Evolutionary conservation across 2,797 vertebrate genomes (phyloP), one percentile per base, ranked within the genome.

Genomic region (Eleutherodactylus coqui): DNA sequence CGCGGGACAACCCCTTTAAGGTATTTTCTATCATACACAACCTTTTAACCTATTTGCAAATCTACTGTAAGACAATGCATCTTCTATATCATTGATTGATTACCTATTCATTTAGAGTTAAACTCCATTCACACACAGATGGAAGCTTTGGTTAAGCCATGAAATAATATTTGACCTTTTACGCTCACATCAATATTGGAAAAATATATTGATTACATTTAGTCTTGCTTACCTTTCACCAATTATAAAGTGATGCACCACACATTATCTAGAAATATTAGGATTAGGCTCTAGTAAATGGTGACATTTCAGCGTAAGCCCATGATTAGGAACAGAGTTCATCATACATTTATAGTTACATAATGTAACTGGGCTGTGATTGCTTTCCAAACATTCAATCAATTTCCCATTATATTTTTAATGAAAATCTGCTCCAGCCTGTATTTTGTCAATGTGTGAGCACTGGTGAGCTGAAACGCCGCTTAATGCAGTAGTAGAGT

Each of bases 321-420:
- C 16, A 79, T 55, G 49, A 77, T 60, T 79, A 41, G 62, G 2
- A 45, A 6, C 38, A 79, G 36, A 79, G 34, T 79, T 14, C 21
- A 79, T 58, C 62, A 43, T 62, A 62, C 51, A 79, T 80, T 67
- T 34, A 80, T 24, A 67, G 41, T 43, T 80, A 67, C n/a, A 67
- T 80, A 21, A 64, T 80, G 45, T 64, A 62, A 21, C 78, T 32
- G 58, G 43, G 29, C 17, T 67, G 43, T 49, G 21, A 67, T 45
- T 80, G 38, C 41, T 47, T 64, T 80, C 78, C 78, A 64, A 64
- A 67, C 17, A 80, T 80, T 47, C 41, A 80, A 80, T 80, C 78
- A 67, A 80, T 80, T 67, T 67, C 58, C 78, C 43, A 80, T 80
- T 80, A 80, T 80, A 80, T 49, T 80, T 79, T 80, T 80, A 67